phyloP scores from a whole-genome alignment of 2,888 invertebrate species.

The Ormia ochracea region DNA sequence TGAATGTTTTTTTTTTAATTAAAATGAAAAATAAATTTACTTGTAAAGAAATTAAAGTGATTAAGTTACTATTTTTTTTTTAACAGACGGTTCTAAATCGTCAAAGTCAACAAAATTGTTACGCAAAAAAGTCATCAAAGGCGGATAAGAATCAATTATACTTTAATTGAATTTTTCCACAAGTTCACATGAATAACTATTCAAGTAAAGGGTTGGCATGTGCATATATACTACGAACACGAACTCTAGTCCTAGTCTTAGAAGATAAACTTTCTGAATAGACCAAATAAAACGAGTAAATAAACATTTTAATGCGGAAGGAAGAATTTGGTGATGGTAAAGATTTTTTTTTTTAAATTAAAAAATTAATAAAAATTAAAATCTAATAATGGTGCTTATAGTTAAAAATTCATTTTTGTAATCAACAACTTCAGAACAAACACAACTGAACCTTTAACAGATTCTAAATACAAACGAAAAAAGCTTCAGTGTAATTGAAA shows the following conservation, averaged over 20 bases:
- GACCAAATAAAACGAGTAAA: slow-evolving; percentile 38
- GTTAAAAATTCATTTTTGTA: slow-evolving; percentile 31
- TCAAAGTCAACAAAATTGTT: slow-evolving; percentile 61
- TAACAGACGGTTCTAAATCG: slow-evolving; percentile 68
- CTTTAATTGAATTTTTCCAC: slow-evolving; percentile 14
- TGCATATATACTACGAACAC: slow-evolving; percentile 14
- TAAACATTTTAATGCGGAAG: slow-evolving; percentile 7
- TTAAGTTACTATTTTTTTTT: slow-evolving; percentile 48
- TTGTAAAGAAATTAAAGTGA: slow-evolving; percentile 66
- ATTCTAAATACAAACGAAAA: background rate
- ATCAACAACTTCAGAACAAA: slow-evolving; percentile 17
- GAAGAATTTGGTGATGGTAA: slow-evolving; percentile 57
- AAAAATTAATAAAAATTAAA: slow-evolving; percentile 7
- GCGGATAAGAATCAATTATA: slow-evolving; percentile 54
- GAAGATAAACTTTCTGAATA: slow-evolving; percentile 44
- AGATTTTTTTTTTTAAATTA: slow-evolving; percentile 36
- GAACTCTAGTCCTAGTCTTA: slow-evolving; percentile 61
- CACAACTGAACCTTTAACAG: slow-evolving; percentile 3
- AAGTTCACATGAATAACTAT: background rate
- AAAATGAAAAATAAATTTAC: slow-evolving; percentile 28
- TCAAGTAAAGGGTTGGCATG: background rate
- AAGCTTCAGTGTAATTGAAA: slow-evolving; percentile 43
- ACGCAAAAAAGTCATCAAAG: slow-evolving; percentile 24
- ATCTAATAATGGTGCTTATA: slow-evolving; percentile 63
- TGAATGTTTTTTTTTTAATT: slow-evolving; percentile 55